phyloP scores from a whole-genome alignment of 2,888 invertebrate genomes.

The Blera fallax region DNA sequence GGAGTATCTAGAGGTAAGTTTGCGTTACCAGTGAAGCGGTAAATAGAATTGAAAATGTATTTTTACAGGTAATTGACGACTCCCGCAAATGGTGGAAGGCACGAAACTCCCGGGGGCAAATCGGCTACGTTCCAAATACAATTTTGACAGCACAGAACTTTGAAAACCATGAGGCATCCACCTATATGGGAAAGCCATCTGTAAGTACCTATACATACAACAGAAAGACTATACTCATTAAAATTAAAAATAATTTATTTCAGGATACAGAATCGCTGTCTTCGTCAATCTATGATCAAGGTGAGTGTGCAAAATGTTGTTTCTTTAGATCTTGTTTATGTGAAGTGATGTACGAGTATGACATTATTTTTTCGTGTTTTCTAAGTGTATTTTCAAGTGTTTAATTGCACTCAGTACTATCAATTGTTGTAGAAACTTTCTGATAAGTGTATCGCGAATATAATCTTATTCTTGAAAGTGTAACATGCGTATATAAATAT shows the following conservation, averaged over 20 bases:
- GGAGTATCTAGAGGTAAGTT: slow-evolving; percentile 94
- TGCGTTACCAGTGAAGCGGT: background rate
- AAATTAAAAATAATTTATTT: slow-evolving; percentile 41
- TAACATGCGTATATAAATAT: background rate
- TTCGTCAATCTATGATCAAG: slow-evolving; percentile 73
- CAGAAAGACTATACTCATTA: no score
- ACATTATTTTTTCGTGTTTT: background rate
- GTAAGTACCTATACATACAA: no score
- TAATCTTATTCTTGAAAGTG: background rate
- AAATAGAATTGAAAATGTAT: background rate
- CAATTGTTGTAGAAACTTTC: background rate
- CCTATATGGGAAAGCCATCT: background rate
- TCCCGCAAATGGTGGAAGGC: slow-evolving; percentile 99
- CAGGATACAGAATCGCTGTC: slow-evolving; percentile 77
- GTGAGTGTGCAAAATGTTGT: slow-evolving; percentile 28
- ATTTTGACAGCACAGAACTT: slow-evolving; percentile 88
- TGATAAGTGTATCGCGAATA: background rate
- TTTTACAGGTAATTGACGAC: slow-evolving; percentile 94
- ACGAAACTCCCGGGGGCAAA: slow-evolving; percentile 91
- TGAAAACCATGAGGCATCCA: slow-evolving; percentile 69
- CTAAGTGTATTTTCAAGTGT: background rate
- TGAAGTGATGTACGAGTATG: background rate
- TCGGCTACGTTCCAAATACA: slow-evolving; percentile 98
- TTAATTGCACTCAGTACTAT: background rate
- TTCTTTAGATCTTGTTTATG: background rate